Conservation (phyloP, 1,140 invertebrate species). For the Rhyacophila brunnea region DNA sequence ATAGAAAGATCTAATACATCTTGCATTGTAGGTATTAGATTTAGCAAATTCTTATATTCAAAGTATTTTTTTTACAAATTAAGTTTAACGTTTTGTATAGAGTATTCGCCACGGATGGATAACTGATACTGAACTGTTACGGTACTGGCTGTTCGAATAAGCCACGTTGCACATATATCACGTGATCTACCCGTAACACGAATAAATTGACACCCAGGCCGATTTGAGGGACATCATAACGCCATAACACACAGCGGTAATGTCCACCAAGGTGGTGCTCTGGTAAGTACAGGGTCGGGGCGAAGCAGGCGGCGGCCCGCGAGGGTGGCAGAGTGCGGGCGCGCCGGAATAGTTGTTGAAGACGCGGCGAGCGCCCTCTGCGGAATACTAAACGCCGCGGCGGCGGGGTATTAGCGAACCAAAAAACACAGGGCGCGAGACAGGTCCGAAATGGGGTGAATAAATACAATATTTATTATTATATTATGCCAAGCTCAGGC, state of each 20-base stretch:
- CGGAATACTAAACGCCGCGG: conserved; percentile 32
- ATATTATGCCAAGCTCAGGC: no score
- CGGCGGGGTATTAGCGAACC: conserved; percentile 25
- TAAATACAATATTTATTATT: no score
- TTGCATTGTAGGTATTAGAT: no score
- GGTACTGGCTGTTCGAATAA: neutral
- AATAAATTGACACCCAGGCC: conserved; percentile 11
- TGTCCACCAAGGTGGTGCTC: no score
- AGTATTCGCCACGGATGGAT: no score
- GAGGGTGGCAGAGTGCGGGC: neutral
- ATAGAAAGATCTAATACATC: no score
- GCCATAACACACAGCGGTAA: conserved; percentile 2
- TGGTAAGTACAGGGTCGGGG: neutral
- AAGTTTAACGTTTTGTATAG: no score
- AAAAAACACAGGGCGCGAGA: conserved; percentile 17
- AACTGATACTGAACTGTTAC: no score
- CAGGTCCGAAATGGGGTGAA: conserved; percentile 1
- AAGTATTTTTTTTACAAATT: no score
- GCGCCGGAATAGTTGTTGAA: conserved; percentile 17
- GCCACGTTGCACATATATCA: no score
- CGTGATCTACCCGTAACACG: neutral
- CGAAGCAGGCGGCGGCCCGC: neutral
- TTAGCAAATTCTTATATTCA: no score
- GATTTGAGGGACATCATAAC: neutral
- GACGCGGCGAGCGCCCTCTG: conserved; percentile 6